Evolutionary conservation across 2,888 invertebrate species (phyloP), one percentile per base, ranked within the genome.

Genomic region (Diplazon laetatorius): DNA sequence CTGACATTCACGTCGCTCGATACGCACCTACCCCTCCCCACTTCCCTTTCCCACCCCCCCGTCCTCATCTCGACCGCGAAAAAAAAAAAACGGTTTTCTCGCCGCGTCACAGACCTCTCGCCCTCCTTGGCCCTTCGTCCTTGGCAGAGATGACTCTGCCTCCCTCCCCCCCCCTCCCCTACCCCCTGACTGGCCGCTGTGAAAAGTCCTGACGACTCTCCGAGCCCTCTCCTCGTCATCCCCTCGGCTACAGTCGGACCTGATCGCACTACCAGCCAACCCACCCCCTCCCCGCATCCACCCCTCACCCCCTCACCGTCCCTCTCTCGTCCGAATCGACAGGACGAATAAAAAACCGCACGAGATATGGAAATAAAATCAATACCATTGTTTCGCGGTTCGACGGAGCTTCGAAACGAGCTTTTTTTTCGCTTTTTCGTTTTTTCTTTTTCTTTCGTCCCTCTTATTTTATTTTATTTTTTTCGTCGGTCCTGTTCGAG

Each of bases 351-450:
- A 76, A 60, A 77, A 70, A 80, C 68, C 71, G 80, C 78, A 81
- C 85, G 86, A 78, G 78, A 88, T 90, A 90, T 90, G 89, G 87
- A 90, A 90, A 90, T 90, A 89, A 90, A 90, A 90, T 90, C 90
- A 87, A 90, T 90, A 90, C 85, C 81, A 89, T 90, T 90, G 90
- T 90, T 90, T 90, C 88, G 89, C 87, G 88, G 88, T 88, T 88
- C 83, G 76, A 76, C 76, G 66, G 75, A 80, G 72, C 70, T 46
- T 62, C 59, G 50, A 37, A 39, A n/a, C n/a, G n/a, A n/a, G n/a
- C n/a, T n/a, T n/a, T n/a, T n/a, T n/a, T n/a, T n/a, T n/a, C n/a
- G n/a, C n/a, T n/a, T n/a, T n/a, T n/a, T n/a, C n/a, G n/a, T n/a
- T n/a, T n/a, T n/a, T n/a, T n/a, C n/a, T n/a, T n/a, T n/a, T 57